Conservation (phyloP, 2,888 invertebrate species). For the Timandra comae region DNA sequence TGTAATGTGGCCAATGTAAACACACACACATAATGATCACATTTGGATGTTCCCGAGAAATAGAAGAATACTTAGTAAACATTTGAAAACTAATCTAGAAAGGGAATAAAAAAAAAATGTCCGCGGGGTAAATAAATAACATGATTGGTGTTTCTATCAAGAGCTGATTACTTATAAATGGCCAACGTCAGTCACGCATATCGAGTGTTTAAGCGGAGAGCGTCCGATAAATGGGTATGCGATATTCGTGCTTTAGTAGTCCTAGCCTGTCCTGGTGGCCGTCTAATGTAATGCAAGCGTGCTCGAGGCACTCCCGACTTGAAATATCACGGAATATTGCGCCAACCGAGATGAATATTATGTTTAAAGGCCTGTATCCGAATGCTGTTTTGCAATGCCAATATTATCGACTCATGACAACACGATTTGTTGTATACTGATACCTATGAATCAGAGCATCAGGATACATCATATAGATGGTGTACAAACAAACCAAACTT, state of each 20-base stretch:
- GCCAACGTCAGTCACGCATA: slow-evolving; percentile 40
- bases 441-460: slow-evolving; percentile 10
- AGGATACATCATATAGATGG: slow-evolving; percentile 5
- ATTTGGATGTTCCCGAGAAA: no score
- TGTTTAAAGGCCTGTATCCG: slow-evolving; percentile 28
- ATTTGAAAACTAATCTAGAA: no score
- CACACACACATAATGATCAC: no score
- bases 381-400: slow-evolving; percentile 21
- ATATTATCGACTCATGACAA: slow-evolving; percentile 8
- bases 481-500: slow-evolving; percentile 18
- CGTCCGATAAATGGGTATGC: slow-evolving; percentile 42
- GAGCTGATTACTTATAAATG: slow-evolving; percentile 40
- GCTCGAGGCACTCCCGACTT: slow-evolving; percentile 61
- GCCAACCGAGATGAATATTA: slow-evolving; percentile 45
- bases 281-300: slow-evolving; percentile 55
- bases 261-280: slow-evolving; percentile 55
- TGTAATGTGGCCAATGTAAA: slow-evolving; percentile 23
- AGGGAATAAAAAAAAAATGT: slow-evolving; percentile 16
- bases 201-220: slow-evolving; percentile 32
- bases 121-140: slow-evolving; percentile 19
- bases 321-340: slow-evolving; percentile 58
- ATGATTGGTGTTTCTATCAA: slow-evolving; percentile 36
- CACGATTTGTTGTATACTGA: slow-evolving; percentile 1
- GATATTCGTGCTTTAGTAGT: slow-evolving; percentile 38
- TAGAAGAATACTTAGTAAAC: no score